Base-by-base conservation (phyloP, 2,797 vertebrate species). In the Denticeps clupeoides region DNA sequence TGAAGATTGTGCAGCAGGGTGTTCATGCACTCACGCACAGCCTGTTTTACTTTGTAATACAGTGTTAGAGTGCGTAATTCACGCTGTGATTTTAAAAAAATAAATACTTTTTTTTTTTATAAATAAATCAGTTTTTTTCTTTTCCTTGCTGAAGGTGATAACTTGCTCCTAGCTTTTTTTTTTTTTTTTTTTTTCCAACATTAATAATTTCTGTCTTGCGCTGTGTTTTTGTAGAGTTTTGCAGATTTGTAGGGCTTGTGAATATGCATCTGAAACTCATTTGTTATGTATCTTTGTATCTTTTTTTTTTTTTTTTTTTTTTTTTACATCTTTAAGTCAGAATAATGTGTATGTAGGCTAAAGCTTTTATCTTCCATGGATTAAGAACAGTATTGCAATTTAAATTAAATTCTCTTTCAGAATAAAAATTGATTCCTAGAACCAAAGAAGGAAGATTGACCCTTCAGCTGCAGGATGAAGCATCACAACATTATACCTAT, bases 311-410 rank as follows among this genome's bases (percentile, higher is more conserved):
- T n/a, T 49, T 55, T 45, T 22, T 38, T 51, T 44, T 37, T 21
- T 4, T 53, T 69, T 60, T 58, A 24, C 55, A 71, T 68, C 5
- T 70, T 74, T 79, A 65, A 69, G 59, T 62, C 61, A 55, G 42
- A 55, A 67, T 46, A 41, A 45, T 66, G 28, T 52, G 46, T 58
- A 64, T 41, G 58, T 71, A 64, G 57, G 31, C 49, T 47, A 41
- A 68, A 64, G 53, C 27, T 41, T 67, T 65, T 75, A 57, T 53
- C 50, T 62, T 67, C 60, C 57, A 38, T 55, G 56, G 51, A 46
- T 65, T 71, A 45, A 68, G 65, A 69, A 58, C 80, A 85, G 82
- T 86, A 80, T 86, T 85, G 69, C 45, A 68, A 57, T 56, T 26
- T 62, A 63, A 71, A 53, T 27, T 46, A 57, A 51, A 59, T 62